Evolutionary conservation across 2,113 vertebrate genomes (phyloP).

Genomic region (Cyanoderma ruficeps): DNA sequence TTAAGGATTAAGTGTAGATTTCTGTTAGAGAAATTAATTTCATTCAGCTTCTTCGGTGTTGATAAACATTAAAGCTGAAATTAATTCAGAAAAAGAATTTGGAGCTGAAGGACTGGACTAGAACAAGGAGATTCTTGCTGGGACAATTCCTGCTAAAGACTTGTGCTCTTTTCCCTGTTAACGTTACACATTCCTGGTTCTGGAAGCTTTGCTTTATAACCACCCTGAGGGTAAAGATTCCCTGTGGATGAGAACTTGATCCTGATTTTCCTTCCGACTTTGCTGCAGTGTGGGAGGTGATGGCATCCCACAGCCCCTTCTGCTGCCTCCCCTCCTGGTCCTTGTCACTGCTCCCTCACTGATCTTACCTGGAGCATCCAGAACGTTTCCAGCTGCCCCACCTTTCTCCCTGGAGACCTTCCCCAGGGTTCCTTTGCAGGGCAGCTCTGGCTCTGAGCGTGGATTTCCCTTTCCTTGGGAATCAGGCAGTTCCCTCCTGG

Average conservation of each 20-base stretch:
- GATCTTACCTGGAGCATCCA: rapidly evolving
- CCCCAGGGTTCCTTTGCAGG: not conserved
- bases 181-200: not conserved
- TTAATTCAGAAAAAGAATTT: not conserved
- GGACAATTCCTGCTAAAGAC: not conserved
- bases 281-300: not conserved
- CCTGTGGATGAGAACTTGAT: rapidly evolving
- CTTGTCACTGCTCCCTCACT: not conserved
- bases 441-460: not conserved
- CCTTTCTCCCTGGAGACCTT: not conserved
- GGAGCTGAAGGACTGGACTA: not conserved
- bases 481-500: not conserved
- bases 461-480: not conserved
- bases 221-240: not conserved
- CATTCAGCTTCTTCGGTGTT: not conserved
- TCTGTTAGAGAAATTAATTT: not conserved
- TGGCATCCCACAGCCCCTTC: not conserved
- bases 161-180: not conserved
- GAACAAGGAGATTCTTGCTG: not conserved
- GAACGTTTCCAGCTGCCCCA: rapidly evolving
- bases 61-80: not conserved
- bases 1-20: not conserved
- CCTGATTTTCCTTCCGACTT: not conserved
- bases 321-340: not conserved
- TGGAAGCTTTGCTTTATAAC: not conserved